Conservation (phyloP, 2,797 vertebrate genomes). For the Oreochromis mossambicus region DNA sequence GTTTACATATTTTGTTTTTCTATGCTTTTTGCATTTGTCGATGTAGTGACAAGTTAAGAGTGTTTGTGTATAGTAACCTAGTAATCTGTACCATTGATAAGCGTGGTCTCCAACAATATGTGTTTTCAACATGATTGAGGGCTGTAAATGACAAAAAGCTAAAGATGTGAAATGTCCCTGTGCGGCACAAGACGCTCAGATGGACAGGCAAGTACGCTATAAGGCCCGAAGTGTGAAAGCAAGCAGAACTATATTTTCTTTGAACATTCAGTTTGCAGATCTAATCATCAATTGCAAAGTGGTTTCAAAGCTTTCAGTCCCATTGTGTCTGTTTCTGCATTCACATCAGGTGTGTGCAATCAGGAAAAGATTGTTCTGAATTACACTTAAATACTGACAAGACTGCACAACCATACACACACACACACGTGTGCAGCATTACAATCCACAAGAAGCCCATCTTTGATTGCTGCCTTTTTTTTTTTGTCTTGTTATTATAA, state of each 20-base stretch:
- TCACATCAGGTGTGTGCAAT: not conserved
- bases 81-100: not conserved
- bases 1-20: not conserved
- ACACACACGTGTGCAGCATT: not conserved
- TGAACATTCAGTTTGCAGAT: not conserved
- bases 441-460: not conserved
- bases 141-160: not conserved
- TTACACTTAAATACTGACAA: not conserved
- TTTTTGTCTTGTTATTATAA: constrained; percentile 14
- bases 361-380: not conserved
- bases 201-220: not conserved
- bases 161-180: not conserved
- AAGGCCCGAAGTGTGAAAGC: not conserved
- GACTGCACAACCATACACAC: not conserved
- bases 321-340: not conserved
- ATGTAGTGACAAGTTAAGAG: not conserved
- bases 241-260: not conserved
- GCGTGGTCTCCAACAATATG: accelerated
- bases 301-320: not conserved
- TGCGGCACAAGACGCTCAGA: not conserved
- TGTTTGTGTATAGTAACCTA: not conserved
- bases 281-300: not conserved
- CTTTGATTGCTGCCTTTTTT: not conserved
- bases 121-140: not conserved
- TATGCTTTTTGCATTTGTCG: not conserved